Percentiles rank a stretch among this genome's conserved stretches.
Conservation (phyloP, 92 coral and sea anemone species). For the Epizoanthus ramosus region DNA sequence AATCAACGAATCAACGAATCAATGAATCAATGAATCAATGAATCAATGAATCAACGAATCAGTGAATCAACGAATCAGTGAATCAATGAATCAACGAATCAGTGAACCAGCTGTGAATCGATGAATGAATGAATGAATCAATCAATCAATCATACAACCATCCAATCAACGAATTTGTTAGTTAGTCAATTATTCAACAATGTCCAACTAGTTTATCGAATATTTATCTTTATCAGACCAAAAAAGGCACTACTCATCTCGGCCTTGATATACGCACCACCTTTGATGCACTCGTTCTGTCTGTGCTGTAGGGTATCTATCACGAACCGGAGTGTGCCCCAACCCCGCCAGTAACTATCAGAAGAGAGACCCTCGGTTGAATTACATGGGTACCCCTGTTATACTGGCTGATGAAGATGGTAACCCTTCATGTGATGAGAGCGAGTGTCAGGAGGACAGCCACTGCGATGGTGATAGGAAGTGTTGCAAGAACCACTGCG, state of each 20-base stretch:
- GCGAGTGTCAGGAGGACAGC: slow-evolving; percentile 85
- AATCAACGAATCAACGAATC: no score
- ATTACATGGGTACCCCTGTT: slow-evolving; percentile 71
- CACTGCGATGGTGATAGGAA: slow-evolving; percentile 87
- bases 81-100: no score
- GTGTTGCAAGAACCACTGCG: slow-evolving; percentile 91
- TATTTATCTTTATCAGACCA: background rate
- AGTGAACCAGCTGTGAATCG: no score
- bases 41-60: no score
- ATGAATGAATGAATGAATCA: no score
- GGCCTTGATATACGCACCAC: background rate
- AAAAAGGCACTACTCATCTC: background rate
- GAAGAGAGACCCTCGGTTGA: slow-evolving; percentile 67
- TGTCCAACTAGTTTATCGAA: no score
- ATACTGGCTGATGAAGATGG: slow-evolving; percentile 57
- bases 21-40: no score
- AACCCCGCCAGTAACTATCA: slow-evolving; percentile 67
- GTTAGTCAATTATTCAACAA: no score
- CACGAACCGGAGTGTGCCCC: slow-evolving; percentile 91
- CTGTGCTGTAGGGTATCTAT: slow-evolving; percentile 69
- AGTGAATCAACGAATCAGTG: no score
- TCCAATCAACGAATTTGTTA: no score
- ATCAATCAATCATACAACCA: no score
- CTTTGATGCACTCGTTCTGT: background rate
- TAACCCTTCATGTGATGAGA: slow-evolving; percentile 70